Base-by-base conservation (phyloP, 2,797 vertebrate genomes). In the Lepus oiostolus region DNA sequence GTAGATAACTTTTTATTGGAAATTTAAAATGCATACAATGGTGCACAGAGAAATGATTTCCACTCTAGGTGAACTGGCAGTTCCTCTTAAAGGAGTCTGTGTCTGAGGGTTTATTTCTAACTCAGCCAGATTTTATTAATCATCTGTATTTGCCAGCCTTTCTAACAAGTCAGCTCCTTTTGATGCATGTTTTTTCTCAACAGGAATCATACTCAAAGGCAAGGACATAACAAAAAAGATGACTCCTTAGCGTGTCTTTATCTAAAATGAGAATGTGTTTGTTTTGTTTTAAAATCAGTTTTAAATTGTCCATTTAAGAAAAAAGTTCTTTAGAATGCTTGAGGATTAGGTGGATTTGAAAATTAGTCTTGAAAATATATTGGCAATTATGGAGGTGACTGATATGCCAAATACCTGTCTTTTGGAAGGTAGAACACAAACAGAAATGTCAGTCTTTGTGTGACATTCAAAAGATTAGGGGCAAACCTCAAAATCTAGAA, bases 241-340 rank as follows among this genome's bases (percentile, higher is more conserved):
- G 58, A 67, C n/a, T 19, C 38, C n/a, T 68, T 47, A 42, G 67
- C 11, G 32, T 92, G 14, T 79, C 58, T 86, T 82, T 21, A n/a
- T 35, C 8, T 86, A 30, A 14, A 79, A 32, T 13, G 1, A 82
- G 28, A 54, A 54, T 38, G 13, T 54, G 0, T n/a, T 77, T 81
- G 26, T 65, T 93, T 79, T 79, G 35, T 52, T 91, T 91, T 85
- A 47, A 93, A 79, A 58, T 74, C 10, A 63, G 11, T 74, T 22
- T 67, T 75, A 60, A 75, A 35, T 62, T 54, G 13, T 70, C 77
- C 9, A 67, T 72, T 42, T 88, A 24, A 81, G 42, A 6, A 90
- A 47, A 87, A 94, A n/a, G 22, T 67, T 76, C 28, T 30, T 63
- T 70, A 68, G 6, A 86, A 62, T 24, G 24, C 35, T 86, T 92